Percentiles rank a stretch among this genome's conserved stretches.
Conservation (phyloP, 2,113 vertebrate species). For the Gallinago paraguaiae region DNA sequence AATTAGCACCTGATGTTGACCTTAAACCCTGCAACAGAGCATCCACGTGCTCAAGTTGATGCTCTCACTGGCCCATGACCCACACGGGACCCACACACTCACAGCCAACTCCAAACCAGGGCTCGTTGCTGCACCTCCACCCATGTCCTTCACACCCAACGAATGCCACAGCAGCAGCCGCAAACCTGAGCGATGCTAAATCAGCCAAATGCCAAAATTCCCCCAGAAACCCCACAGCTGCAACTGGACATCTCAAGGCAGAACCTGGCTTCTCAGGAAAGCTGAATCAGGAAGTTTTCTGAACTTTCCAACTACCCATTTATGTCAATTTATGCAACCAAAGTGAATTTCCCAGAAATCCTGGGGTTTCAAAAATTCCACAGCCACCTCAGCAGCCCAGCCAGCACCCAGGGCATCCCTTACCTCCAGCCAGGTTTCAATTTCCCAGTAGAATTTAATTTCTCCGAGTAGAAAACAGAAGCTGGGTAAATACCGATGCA, state of each 20-base stretch:
- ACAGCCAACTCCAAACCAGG: not conserved
- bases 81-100: fast-evolving
- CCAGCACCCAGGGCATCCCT: not conserved
- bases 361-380: not conserved
- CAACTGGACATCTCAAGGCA: not conserved
- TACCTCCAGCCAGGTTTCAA: not conserved
- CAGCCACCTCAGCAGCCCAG: not conserved
- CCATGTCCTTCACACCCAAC: not conserved
- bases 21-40: not conserved
- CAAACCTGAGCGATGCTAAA: too few relatives aligned
- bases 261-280: not conserved
- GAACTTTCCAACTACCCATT: not conserved
- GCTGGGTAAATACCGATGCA: not conserved
- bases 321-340: not conserved
- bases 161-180: not conserved
- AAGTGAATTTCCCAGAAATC: not conserved
- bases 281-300: not conserved
- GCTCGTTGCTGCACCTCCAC: not conserved
- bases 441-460: not conserved
- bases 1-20: not conserved
- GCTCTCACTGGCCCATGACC: too few relatives aligned
- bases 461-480: not conserved
- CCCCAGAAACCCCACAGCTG: not conserved
- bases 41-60: fast-evolving
- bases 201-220: not conserved